phyloP scores from a whole-genome alignment of 2,113 vertebrate genomes.

The Oceanodroma tethys region DNA sequence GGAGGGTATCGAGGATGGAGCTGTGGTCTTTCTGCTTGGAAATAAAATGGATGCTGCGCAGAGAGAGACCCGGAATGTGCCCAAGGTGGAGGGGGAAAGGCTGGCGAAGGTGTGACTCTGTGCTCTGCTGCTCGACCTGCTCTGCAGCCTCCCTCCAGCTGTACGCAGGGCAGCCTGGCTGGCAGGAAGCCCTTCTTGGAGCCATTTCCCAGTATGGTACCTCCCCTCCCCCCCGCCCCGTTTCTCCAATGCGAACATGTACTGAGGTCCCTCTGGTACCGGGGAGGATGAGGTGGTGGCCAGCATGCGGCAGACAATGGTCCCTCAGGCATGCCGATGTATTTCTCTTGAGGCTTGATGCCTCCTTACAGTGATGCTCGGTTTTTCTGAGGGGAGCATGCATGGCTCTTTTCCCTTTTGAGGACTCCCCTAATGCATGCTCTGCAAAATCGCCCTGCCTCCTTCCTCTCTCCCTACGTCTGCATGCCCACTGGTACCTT shows the following conservation, averaged over 20 bases:
- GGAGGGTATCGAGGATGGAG: constrained; percentile 76
- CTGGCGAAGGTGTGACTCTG: constrained; percentile 73
- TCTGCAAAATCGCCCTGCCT: neutral
- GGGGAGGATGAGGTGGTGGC: neutral
- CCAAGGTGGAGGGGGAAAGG: constrained; percentile 69
- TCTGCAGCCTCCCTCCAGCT: neutral
- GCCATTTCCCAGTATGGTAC: neutral
- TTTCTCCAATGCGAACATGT: neutral
- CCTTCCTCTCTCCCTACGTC: neutral
- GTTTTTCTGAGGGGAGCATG: neutral
- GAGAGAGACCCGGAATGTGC: constrained; percentile 51
- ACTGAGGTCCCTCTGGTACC: neutral
- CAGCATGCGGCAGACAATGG: neutral
- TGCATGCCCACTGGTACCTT: neutral
- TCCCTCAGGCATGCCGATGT: neutral
- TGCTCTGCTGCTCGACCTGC: neutral
- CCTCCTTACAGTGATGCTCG: neutral
- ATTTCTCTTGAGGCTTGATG: neutral
- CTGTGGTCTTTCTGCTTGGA: constrained; percentile 80
- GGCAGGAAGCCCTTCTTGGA: neutral
- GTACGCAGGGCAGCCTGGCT: neutral
- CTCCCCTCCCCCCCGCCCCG: neutral
- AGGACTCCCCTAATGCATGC: neutral
- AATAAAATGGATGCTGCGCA: constrained; percentile 77
- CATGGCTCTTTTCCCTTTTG: neutral